Evolutionary conservation across 2,888 invertebrate genomes (phyloP).

Genomic region (Saturnia japonica): DNA sequence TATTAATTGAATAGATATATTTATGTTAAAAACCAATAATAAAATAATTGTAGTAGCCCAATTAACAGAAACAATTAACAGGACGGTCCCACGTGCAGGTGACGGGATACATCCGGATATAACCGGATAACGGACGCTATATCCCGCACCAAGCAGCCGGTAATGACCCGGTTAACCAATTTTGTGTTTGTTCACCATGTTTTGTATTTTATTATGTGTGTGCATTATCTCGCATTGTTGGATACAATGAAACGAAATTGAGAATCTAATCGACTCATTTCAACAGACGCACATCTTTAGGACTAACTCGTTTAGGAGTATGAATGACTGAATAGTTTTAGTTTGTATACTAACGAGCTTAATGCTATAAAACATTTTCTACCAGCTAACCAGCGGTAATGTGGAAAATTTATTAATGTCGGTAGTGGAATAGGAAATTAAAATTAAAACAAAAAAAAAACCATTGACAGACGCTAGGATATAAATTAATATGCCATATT

Average conservation of each 20-base stretch:
- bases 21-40: neutral
- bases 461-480: too few species aligned
- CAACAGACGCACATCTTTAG: neutral
- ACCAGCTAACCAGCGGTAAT: too few species aligned
- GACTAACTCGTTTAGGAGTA: neutral
- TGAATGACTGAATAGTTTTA: neutral
- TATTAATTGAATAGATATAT: neutral
- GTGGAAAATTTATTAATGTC: too few species aligned
- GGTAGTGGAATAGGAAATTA: too few species aligned
- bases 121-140: constrained; percentile 34
- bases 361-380: too few species aligned
- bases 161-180: constrained; percentile 40
- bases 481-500: too few species aligned
- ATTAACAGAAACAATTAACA: constrained; percentile 22
- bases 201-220: constrained; percentile 4
- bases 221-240: constrained; percentile 10
- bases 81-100: constrained; percentile 18
- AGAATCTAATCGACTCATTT: neutral
- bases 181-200: constrained; percentile 35
- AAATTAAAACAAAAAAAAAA: too few species aligned
- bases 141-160: constrained; percentile 37
- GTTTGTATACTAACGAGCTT: too few species aligned
- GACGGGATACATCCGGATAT: constrained; percentile 32
- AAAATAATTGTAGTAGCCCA: neutral
- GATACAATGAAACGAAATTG: constrained; percentile 8